Percentiles rank a stretch among this genome's conserved stretches.
Evolutionary conservation across 1,140 invertebrate species (phyloP).

Genomic region (Bombus vancouverensis): DNA sequence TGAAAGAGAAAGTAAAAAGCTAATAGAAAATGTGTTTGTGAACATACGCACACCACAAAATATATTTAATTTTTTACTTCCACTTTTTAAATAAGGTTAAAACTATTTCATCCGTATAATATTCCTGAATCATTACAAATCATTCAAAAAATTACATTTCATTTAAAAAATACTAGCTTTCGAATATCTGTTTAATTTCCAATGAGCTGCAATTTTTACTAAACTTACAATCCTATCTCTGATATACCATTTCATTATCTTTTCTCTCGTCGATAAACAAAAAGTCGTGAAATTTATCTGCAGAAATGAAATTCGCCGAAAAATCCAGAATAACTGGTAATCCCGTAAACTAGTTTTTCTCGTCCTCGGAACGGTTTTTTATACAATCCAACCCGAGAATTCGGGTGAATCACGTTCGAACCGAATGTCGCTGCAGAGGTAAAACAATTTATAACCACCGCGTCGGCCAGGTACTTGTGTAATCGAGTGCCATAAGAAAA

Average conservation of each 20-base stretch:
- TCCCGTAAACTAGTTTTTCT: constrained; percentile 4
- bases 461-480: constrained; percentile 21
- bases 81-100: no score
- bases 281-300: neutral
- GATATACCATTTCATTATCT: no score
- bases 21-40: no score
- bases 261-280: neutral
- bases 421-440: neutral
- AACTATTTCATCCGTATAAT: no score
- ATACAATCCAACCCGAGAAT: neutral
- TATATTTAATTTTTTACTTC: no score
- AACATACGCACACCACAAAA: no score
- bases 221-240: no score
- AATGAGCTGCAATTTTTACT: no score
- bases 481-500: constrained; percentile 4
- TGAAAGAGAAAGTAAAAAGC: neutral
- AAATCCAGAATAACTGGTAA: neutral
- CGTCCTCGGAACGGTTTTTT: neutral
- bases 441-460: constrained; percentile 4
- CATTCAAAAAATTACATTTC: no score
- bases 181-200: no score
- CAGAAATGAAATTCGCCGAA: neutral
- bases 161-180: no score
- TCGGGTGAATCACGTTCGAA: neutral
- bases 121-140: no score